These are phyloP conservation scores for Eudemis profundana DNA, from an alignment of 2,888 invertebrate genomes.

Conservation along the genomic window DNA sequence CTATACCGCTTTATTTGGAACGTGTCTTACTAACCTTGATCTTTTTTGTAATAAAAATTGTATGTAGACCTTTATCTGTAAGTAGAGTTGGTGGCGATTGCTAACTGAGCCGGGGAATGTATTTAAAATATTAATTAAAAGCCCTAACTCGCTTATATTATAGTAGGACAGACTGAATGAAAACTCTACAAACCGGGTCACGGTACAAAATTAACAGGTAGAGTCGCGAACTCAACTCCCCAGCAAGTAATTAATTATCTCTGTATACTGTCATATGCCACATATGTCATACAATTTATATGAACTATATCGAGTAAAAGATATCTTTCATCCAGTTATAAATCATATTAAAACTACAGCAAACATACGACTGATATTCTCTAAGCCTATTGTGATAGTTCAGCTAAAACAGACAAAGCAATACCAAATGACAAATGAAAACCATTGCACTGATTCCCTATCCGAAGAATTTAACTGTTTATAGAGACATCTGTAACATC, in stretches of 20 bases:
- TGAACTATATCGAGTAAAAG: neutral
- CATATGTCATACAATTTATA: neutral
- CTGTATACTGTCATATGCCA: neutral
- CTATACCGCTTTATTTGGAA: too few species aligned
- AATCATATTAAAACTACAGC: neutral
- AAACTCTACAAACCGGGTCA: slow-evolving; percentile 18
- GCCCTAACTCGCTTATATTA: neutral
- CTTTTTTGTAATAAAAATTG: too few species aligned
- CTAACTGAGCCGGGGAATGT: neutral
- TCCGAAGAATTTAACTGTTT: too few species aligned
- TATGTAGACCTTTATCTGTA: too few species aligned
- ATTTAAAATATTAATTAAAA: slow-evolving; percentile 1
- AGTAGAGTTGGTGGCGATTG: neutral
- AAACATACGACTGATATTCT: neutral
- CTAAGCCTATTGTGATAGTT: neutral
- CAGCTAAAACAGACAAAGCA: neutral
- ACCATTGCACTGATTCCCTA: too few species aligned
- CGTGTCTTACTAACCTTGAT: neutral
- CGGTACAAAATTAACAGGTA: slow-evolving; percentile 15
- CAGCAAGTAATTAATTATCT: slow-evolving; percentile 14
- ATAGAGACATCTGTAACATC: neutral
- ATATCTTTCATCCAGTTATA: slow-evolving; percentile 1
- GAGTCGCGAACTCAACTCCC: slow-evolving; percentile 7
- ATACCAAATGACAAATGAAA: too few species aligned
- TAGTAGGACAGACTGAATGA: neutral